Base-by-base conservation (phyloP, 2,888 invertebrate species). In the Caenorhabditis becei region DNA sequence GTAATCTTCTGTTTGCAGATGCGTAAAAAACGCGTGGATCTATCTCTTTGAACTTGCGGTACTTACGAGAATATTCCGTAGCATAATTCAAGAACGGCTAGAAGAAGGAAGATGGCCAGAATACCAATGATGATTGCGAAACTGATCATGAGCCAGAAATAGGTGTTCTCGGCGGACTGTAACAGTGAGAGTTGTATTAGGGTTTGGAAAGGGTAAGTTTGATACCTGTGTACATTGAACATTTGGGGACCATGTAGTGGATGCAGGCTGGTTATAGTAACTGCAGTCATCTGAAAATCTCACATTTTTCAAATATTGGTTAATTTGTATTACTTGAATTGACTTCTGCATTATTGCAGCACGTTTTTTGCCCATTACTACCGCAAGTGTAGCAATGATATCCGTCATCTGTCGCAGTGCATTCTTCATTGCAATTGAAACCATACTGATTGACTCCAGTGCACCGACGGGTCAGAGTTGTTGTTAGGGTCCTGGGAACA, bases 101-200 rank as follows among this genome's bases (percentile, higher is more conserved):
- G 28, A 4, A 75, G 4, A n/a, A 86, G 66, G 14, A 85, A 28
- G 10, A 77, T 77, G 41, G 74, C 61, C 0, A 84, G 74, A 49
- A 86, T 61, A 5, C 47, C 79, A n/a, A 78, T 71, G 7, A 85
- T 67, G 20, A 83, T 80, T 32, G 80, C 82, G 14, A 86, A 77
- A 11, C 75, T 74, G 35, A 86, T 86, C 86, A 86, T 85, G 14
- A 83, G 54, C 85, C 86, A 85, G 69, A 86, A 82, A 32, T 85
- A 86, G 16, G 82, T 74, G 49, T 82, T 79, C 54, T 86, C 83
- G 11, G 83, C 79, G 10, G 63, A 63, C 86, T 86, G 53, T 71
- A 85, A 71, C 18, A 41, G 8, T 11, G n/a, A 41, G 11, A 41
- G 14, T 32, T n/a, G 10, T 24, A 47, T 16, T 20, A 14, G 18